Conservation (phyloP, 2,888 invertebrate species). For the Schizaphis graminum region DNA sequence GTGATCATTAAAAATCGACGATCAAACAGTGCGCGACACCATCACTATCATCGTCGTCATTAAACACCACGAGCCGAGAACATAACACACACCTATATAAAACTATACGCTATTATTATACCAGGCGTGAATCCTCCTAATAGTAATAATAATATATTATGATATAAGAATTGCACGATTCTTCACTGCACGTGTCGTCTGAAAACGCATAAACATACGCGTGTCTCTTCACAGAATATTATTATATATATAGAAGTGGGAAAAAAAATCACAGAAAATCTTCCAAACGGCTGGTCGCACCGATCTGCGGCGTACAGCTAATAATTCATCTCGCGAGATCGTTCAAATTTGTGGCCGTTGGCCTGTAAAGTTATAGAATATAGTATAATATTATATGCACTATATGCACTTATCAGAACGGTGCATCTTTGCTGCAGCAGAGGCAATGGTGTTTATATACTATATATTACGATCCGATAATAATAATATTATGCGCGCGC, state of each 20-base stretch:
- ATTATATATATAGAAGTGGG: background rate
- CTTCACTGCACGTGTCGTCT: background rate
- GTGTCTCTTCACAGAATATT: background rate
- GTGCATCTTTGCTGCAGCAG: background rate
- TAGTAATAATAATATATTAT: background rate
- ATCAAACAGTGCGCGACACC: constrained; percentile 17
- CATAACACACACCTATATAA: background rate
- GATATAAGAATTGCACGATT: background rate
- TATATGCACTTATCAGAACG: background rate
- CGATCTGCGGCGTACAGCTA: background rate
- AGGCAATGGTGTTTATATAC: background rate
- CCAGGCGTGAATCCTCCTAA: background rate
- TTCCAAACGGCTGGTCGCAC: background rate
- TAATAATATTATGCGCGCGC: background rate
- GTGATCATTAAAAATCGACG: constrained; percentile 36
- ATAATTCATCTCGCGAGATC: background rate
- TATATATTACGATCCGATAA: background rate
- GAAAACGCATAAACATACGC: background rate
- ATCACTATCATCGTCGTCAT: background rate
- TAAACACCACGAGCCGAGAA: background rate
- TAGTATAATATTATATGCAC: no score
- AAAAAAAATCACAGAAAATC: background rate
- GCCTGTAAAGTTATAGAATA: background rate
- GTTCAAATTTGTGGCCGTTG: background rate
- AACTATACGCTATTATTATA: background rate